These are phyloP conservation scores for Pseudomyrmex cubaensis DNA, from an alignment of 1,140 invertebrate genomes.

Conservation along the genomic window DNA sequence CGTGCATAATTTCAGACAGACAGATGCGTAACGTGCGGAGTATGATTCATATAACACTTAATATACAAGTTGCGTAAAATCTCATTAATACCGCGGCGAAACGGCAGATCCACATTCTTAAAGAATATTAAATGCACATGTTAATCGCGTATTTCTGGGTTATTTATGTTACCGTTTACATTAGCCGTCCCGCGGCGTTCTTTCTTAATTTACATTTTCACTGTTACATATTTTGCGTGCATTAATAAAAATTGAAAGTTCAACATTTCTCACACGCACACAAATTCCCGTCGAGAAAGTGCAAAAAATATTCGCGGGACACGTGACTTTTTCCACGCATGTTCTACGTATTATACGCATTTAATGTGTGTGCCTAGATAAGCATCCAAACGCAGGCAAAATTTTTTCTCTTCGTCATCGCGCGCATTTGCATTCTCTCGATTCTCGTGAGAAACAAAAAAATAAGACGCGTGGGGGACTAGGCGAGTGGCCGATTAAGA, in stretches of 20 bases:
- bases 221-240: neutral
- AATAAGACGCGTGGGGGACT: neutral
- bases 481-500: constrained; percentile 66
- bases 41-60: constrained; percentile 14
- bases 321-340: neutral
- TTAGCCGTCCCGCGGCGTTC: neutral
- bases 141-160: neutral
- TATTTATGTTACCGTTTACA: constrained; percentile 29
- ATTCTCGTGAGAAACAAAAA: neutral
- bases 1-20: neutral
- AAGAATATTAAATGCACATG: neutral
- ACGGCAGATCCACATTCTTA: neutral
- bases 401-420: neutral
- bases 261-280: neutral
- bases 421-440: neutral
- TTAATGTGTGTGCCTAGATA: neutral
- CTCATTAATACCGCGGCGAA: constrained; percentile 15
- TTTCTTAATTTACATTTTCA: constrained; percentile 6
- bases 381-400: neutral
- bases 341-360: neutral
- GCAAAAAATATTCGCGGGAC: constrained; percentile 13
- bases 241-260: constrained; percentile 16
- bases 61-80: neutral
- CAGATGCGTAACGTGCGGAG: neutral
- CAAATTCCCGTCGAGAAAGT: constrained; percentile 21